These are phyloP conservation scores for Apomyelois bistriatella DNA, from an alignment of 2,888 invertebrate genomes.

Conservation along the genomic window DNA sequence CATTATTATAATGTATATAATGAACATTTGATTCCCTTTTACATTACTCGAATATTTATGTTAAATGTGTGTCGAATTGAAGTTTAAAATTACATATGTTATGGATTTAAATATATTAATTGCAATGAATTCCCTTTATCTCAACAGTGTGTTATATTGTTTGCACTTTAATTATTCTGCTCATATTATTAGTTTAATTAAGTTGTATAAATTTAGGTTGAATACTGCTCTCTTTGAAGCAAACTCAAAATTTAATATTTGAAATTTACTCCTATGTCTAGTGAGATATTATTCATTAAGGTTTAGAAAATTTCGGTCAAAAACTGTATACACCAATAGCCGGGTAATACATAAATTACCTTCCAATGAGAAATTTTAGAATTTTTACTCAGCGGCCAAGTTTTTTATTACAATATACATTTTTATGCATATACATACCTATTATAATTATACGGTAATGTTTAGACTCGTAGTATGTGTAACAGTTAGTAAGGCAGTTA, in stretches of 20 bases:
- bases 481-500: slow-evolving; percentile 55
- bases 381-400: slow-evolving; percentile 64
- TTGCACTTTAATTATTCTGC: slow-evolving; percentile 42
- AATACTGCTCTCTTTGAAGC: slow-evolving; percentile 59
- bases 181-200: slow-evolving; percentile 49
- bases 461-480: slow-evolving; percentile 69
- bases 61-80: slow-evolving; percentile 42
- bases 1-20: slow-evolving; percentile 49
- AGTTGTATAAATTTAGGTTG: slow-evolving; percentile 71
- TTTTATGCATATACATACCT: slow-evolving; percentile 72
- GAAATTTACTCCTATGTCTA: slow-evolving; percentile 32
- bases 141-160: slow-evolving; percentile 57
- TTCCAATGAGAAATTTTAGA: slow-evolving; percentile 26
- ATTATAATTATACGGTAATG: slow-evolving; percentile 55
- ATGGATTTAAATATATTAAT: slow-evolving; percentile 62
- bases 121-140: slow-evolving; percentile 58
- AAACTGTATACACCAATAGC: not conserved
- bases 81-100: slow-evolving; percentile 56
- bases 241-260: slow-evolving; percentile 38
- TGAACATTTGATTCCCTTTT: slow-evolving; percentile 49
- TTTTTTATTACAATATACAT: slow-evolving; percentile 71
- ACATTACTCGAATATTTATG: slow-evolving; percentile 35
- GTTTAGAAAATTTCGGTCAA: slow-evolving; percentile 12
- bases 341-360: not conserved
- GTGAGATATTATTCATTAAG: slow-evolving; percentile 27